Base-by-base conservation (phyloP, 2,797 vertebrate genomes). In the Lepidocolaptes lacrymiger region DNA sequence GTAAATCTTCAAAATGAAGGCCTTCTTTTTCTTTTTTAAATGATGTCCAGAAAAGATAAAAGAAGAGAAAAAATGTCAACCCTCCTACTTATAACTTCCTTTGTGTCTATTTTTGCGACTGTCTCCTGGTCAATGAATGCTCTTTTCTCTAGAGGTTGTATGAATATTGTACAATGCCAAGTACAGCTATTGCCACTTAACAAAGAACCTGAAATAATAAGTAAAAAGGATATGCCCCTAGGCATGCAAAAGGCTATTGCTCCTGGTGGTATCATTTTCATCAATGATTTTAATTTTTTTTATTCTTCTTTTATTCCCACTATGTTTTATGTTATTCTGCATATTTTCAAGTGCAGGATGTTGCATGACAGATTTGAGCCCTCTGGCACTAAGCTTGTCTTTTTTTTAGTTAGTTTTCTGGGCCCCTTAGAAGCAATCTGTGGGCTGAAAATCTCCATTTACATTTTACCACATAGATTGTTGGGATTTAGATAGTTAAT, bases 401-500 rank as follows among this genome's bases (percentile, higher is more conserved):
- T 43, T 69, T 69, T 88, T 61, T 44, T 14, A 55, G 77, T 82
- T 92, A 49, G 16, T 12, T 80, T 83, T 68, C 52, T n/a, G 9
- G 71, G 52, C 17, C 44, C 46, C 14, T 67, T 27, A 46, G 30
- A 80, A 83, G 30, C 17, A 72, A 27, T 9, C 68, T 36, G 3
- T 14, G 10, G 26, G 26, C 32, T 76, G 51, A 91, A 92, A 89
- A 87, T 52, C 21, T 34, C 30, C 55, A 11, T 74, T 85, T 89
- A 61, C 8, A 54, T 83, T 89, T 92, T 71, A 46, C 32, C 27
- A 49, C 8, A 54, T 36, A 83, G 34, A 74, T 68, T 91, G 85
- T 92, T 97, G 95, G 55, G 71, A 96, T 88, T 88, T 79, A 91
- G 85, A 91, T 27, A 91, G 89, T 78, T 94, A 96, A 86, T 85